Base-by-base conservation (phyloP, 2,888 invertebrate genomes). In the Tenthredo distinguenda region DNA sequence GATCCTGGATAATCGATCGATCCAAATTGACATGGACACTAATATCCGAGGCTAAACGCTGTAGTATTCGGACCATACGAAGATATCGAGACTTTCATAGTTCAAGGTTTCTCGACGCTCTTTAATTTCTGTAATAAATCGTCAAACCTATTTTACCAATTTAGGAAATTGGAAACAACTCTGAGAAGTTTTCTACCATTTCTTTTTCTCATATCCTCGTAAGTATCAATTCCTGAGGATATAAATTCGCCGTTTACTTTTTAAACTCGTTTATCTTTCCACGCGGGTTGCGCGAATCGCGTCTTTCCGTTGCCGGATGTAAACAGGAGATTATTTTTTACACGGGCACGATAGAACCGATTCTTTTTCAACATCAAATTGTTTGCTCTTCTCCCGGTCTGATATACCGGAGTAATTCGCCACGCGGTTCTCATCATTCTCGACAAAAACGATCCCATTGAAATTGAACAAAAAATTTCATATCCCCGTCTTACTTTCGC, bases 201-300 rank as follows among this genome's bases (percentile, higher is more conserved):
- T 72, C n/a, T 37, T 43, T 74, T 21, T 43, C 4, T 31, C 34
- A 15, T 5, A 18, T 34, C 34, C 31, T 6, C 34, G 18, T 68
- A 74, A 74, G 43, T 43, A 74, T 74, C n/a, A 40, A 43, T 21
- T 74, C 74, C 43, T 12, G 2, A 12, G 2, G 40, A 74, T 74
- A 43, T 74, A 50, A 77, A 77, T 10, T 77, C 50, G 10, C n/a
- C 10, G 50, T 77, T 77, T 77, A 40, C 50, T 76, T 76, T 21
- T 18, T 50, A 47, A 76, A 76, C 76, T 77, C 77, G 55, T 77
- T 77, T 50, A 77, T 77, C 77, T 50, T 50, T 55, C 31, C 55
- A n/a, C 6, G n/a, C n/a, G 6, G 7, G 7, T 7, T 55, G n/a
- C n/a, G n/a, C n/a, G 55, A 18, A n/a, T 55, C 18, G 55, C 55